Base-by-base conservation (phyloP, 2,797 vertebrate species). In the Eupleurogrammus muticus region DNA sequence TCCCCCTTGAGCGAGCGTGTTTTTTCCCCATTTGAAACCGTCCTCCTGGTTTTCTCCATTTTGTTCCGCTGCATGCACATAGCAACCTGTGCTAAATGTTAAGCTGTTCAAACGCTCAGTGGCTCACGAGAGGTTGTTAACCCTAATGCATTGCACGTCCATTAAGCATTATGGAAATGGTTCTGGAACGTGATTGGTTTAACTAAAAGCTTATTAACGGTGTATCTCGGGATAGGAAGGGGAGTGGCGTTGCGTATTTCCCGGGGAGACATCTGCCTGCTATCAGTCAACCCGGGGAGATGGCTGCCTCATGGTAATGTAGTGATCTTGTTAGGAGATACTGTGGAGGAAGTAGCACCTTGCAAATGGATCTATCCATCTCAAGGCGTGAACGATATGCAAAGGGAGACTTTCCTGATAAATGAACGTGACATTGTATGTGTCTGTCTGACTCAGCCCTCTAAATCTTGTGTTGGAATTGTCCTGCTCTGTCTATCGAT, bases 171-270 rank as follows among this genome's bases (percentile, higher is more conserved):
- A 93, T 90, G 90, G 79, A 86, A 88, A 89, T 82, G 70, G 68
- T 61, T 55, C 53, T n/a, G 3, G 9, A 21, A 81, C 73, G 88
- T 92, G 90, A 91, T 90, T 90, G 87, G 89, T 90, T 90, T 90
- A 89, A 91, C 80, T 91, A 88, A 89, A 87, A 92, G 90, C 87
- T 87, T 88, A 90, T 92, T 94, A 92, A 86, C 82, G 66, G 70
- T 70, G 62, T 75, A 84, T 85, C 83, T 78, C 23, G 5, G 64
- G 38, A 64, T 84, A 53, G 44, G 59, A 64, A 68, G 51, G 53
- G 65, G 63, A 77, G 56, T 28, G n/a, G 70, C 81, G 81, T 88
- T 74, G 65, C 69, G 49, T 73, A 75, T 80, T n/a, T 79, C 82
- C 69, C 47, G 42, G 36, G 53, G 69, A 83, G 75, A 83, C 86